These are phyloP conservation scores for Heterodera carotae DNA, from an alignment of 1,140 invertebrate genomes.

Conservation along the genomic window DNA sequence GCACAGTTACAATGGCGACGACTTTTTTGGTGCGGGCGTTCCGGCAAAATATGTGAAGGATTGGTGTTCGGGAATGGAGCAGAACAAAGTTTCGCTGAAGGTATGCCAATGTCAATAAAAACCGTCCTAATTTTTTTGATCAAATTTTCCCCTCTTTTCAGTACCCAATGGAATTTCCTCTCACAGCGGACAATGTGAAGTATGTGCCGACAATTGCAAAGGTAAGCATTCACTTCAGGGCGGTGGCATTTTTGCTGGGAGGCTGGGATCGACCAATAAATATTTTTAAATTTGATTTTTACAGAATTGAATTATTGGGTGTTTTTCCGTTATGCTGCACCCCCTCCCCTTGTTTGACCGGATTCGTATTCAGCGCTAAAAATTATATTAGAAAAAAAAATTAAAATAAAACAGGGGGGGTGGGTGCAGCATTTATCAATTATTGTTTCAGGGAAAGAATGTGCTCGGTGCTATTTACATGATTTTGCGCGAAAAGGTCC, in stretches of 20 bases:
- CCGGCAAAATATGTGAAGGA: slow-evolving; percentile 50
- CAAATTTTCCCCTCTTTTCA: slow-evolving; percentile 33
- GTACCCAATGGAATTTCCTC: slow-evolving; percentile 51
- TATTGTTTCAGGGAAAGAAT: slow-evolving; percentile 36
- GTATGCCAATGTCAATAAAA: not conserved
- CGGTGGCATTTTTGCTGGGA: too few species aligned
- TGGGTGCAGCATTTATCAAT: not conserved
- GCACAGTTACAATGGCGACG: slow-evolving; percentile 47
- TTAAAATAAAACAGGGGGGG: too few species aligned
- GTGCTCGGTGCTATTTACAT: slow-evolving; percentile 55
- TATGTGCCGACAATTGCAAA: slow-evolving; percentile 48
- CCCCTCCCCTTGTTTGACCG: too few species aligned
- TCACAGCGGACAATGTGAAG: slow-evolving; percentile 49
- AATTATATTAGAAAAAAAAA: too few species aligned
- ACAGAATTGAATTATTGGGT: too few species aligned
- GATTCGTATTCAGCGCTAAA: too few species aligned
- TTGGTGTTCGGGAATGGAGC: slow-evolving; percentile 41
- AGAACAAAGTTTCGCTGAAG: slow-evolving; percentile 39
- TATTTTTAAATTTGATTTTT: too few species aligned
- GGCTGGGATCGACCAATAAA: too few species aligned
- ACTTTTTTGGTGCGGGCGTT: slow-evolving; percentile 51
- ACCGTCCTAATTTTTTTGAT: slow-evolving; percentile 19
- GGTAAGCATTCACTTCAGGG: slow-evolving; percentile 33
- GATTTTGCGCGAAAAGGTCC: slow-evolving; percentile 49
- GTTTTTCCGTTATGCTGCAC: too few species aligned